Evolutionary conservation across 2,797 vertebrate species (phyloP).

Genomic region (Uromys caudimaculatus): DNA sequence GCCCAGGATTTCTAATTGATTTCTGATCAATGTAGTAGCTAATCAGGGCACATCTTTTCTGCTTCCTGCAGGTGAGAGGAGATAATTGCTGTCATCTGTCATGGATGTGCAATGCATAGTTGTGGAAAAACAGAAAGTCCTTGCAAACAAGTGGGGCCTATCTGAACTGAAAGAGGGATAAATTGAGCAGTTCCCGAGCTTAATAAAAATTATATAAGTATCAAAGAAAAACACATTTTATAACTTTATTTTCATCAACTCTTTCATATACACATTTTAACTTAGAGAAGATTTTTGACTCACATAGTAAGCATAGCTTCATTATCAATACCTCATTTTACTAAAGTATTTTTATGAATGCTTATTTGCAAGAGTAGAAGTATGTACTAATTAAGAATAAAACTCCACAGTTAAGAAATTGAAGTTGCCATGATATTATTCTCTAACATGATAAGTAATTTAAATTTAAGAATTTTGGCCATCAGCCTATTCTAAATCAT

Average conservation of each 20-base stretch:
- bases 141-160: not conserved
- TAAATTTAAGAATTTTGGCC: conserved; percentile 49
- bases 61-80: not conserved
- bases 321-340: conserved; percentile 62
- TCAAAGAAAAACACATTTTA: not conserved
- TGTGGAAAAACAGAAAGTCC: not conserved
- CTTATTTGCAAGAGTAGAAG: conserved; percentile 44
- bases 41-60: not conserved
- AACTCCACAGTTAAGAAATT: not conserved
- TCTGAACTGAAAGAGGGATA: not conserved
- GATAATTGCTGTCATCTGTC: not conserved
- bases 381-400: conserved; percentile 50
- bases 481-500: conserved; percentile 71
- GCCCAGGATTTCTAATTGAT: not conserved
- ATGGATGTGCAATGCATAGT: not conserved
- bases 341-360: conserved; percentile 50
- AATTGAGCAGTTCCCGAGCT: not conserved
- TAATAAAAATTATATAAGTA: conserved; percentile 16
- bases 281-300: conserved; percentile 12
- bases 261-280: conserved; percentile 43
- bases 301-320: conserved; percentile 44
- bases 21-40: not conserved
- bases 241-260: not conserved
- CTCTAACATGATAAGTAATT: conserved; percentile 60
- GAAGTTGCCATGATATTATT: conserved; percentile 52